Evolutionary conservation across 2,888 invertebrate genomes (phyloP).

Genomic region (Sminthurides aquaticus): DNA sequence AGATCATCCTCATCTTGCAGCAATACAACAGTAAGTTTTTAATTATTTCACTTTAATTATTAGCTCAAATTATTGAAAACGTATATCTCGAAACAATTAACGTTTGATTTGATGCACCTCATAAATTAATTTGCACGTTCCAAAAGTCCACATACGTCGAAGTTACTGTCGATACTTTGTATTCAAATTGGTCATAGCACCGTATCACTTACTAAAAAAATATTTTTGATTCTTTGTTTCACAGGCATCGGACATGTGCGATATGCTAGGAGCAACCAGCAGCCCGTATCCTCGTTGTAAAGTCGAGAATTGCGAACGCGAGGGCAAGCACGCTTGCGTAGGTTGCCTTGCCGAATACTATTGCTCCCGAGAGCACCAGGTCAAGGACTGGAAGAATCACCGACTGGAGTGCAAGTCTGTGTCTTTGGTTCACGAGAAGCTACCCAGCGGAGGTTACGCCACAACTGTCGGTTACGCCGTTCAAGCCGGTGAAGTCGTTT

Average conservation of each 20-base stretch:
- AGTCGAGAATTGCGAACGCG: not conserved
- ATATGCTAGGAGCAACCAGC: not conserved
- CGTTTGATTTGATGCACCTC: too few species aligned
- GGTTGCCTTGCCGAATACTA: not conserved
- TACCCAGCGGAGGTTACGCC: not conserved
- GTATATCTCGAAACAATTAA: too few species aligned
- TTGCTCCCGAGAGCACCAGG: not conserved
- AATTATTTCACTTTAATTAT: too few species aligned
- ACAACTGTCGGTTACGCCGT: not conserved
- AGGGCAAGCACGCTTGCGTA: not conserved
- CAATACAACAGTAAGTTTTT: too few species aligned
- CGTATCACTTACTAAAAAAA: too few species aligned
- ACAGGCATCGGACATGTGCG: not conserved
- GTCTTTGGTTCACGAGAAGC: not conserved
- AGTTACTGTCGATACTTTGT: too few species aligned
- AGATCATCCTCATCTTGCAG: too few species aligned
- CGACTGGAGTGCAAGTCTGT: not conserved
- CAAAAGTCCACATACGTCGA: too few species aligned
- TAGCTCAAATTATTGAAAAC: too few species aligned
- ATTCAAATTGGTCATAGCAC: too few species aligned
- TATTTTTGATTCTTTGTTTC: too few species aligned
- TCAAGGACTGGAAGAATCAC: not conserved
- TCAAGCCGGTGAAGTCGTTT: not conserved
- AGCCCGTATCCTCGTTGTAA: not conserved
- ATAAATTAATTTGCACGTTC: too few species aligned